Conservation (phyloP, 2,113 vertebrate species). For the Microtus pennsylvanicus region DNA sequence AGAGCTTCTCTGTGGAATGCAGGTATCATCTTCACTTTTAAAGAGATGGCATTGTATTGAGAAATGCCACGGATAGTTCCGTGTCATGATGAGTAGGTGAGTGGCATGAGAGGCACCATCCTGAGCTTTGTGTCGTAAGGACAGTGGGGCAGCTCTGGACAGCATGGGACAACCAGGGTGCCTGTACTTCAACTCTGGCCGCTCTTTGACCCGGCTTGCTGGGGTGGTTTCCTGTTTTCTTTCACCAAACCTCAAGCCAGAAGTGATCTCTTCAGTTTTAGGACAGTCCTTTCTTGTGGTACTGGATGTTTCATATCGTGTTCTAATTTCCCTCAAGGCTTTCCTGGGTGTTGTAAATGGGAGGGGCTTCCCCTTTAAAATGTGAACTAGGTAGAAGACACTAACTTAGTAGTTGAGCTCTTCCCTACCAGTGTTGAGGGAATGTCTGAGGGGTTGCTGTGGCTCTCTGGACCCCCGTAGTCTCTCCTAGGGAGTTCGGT, state of each 20-base stretch:
- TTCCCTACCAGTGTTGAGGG: neutral
- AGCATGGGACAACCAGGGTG: neutral
- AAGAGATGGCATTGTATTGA: neutral
- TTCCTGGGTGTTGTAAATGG: neutral
- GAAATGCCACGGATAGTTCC: neutral
- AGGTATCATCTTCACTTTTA: neutral
- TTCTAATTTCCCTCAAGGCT: neutral
- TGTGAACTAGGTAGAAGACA: neutral
- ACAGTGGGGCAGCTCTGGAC: accelerated
- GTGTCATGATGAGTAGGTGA: neutral
- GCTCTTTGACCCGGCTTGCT: neutral
- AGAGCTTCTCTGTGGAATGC: neutral
- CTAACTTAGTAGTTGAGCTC: neutral
- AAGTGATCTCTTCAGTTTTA: neutral
- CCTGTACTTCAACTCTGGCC: neutral
- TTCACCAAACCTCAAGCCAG: neutral
- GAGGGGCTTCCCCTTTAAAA: neutral
- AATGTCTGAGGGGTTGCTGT: neutral
- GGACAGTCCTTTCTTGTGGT: neutral
- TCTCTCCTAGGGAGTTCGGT: neutral
- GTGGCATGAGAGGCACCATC: neutral
- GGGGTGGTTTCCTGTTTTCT: neutral
- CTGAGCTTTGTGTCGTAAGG: neutral
- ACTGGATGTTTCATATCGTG: neutral
- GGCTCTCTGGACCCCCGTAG: neutral